These are phyloP conservation scores for Drosophila ezoana DNA, from an alignment of 2,888 invertebrate genomes.

Conservation along the genomic window DNA sequence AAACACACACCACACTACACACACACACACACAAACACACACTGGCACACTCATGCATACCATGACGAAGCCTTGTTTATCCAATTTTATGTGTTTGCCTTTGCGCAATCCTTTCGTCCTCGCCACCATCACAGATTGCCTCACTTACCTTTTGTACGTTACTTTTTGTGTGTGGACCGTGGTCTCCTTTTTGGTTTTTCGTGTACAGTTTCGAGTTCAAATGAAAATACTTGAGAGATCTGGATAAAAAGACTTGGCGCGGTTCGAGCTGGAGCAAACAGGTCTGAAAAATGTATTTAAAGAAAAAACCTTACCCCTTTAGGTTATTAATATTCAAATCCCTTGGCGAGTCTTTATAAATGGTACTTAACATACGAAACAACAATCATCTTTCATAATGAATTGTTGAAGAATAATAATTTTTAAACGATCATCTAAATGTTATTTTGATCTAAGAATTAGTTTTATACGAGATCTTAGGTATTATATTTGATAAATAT, in stretches of 20 bases:
- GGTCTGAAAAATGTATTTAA: slow-evolving; percentile 4
- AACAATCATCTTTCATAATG: too few species aligned
- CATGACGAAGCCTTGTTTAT: slow-evolving; percentile 66
- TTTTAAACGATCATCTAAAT: too few species aligned
- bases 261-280: slow-evolving; percentile 9
- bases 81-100: slow-evolving; percentile 52
- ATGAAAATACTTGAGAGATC: slow-evolving; percentile 13
- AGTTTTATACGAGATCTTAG: too few species aligned
- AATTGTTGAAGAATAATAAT: too few species aligned
- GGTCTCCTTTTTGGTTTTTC: slow-evolving; percentile 20
- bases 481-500: too few species aligned
- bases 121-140: slow-evolving; percentile 51
- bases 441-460: too few species aligned
- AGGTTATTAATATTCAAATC: too few species aligned
- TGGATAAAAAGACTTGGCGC: slow-evolving; percentile 9
- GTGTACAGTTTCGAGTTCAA: slow-evolving; percentile 62
- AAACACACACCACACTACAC: slow-evolving; percentile 42
- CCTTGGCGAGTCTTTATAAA: too few species aligned
- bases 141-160: slow-evolving; percentile 40
- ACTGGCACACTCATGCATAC: slow-evolving; percentile 1
- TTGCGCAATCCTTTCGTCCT: slow-evolving; percentile 77
- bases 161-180: slow-evolving; percentile 37
- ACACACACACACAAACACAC: slow-evolving; percentile 18
- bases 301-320: neutral
- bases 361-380: too few species aligned